A percentile compares a stretch with the other conserved stretches of the same genome.
These are phyloP conservation scores for Metridium senile DNA, from an alignment of 92 coral and sea anemone genomes.

Conservation along the genomic window DNA sequence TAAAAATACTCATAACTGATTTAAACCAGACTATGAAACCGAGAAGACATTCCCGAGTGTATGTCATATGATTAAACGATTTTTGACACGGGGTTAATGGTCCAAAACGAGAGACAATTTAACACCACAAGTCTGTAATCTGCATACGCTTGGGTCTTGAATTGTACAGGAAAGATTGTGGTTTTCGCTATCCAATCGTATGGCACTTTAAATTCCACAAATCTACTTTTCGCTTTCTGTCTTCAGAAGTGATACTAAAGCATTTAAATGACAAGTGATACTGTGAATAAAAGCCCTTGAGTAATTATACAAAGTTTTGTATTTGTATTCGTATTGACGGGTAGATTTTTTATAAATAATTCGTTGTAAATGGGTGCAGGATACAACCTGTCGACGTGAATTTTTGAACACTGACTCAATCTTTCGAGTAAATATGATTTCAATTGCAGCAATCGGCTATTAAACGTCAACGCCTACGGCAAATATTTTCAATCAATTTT, in stretches of 20 bases:
- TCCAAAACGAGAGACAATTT: slow-evolving; percentile 24
- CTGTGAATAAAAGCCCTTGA: not conserved
- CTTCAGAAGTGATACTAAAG: not conserved
- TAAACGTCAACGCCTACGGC: slow-evolving; percentile 30
- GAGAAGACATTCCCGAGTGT: slow-evolving; percentile 6
- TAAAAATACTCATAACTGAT: not conserved
- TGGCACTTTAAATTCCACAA: not conserved
- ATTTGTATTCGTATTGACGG: slow-evolving; percentile 11
- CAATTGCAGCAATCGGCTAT: slow-evolving; percentile 19
- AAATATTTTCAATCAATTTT: slow-evolving; percentile 7
- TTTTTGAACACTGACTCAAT: not conserved
- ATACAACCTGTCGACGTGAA: not conserved
- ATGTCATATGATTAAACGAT: slow-evolving; percentile 38
- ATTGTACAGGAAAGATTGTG: slow-evolving; percentile 18
- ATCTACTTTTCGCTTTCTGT: slow-evolving; percentile 4
- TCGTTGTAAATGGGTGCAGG: slow-evolving; percentile 17
- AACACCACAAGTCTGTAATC: slow-evolving; percentile 30
- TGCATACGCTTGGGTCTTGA: slow-evolving; percentile 10
- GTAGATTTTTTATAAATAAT: slow-evolving; percentile 25
- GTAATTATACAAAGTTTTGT: not conserved
- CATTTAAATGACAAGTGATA: not conserved
- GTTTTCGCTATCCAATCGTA: slow-evolving; percentile 14
- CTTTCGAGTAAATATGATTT: slow-evolving; percentile 6
- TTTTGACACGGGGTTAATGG: slow-evolving; percentile 40
- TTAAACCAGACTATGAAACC: not conserved